Base-by-base conservation (phyloP, 2,888 invertebrate genomes). In the Cyaniris semiargus region DNA sequence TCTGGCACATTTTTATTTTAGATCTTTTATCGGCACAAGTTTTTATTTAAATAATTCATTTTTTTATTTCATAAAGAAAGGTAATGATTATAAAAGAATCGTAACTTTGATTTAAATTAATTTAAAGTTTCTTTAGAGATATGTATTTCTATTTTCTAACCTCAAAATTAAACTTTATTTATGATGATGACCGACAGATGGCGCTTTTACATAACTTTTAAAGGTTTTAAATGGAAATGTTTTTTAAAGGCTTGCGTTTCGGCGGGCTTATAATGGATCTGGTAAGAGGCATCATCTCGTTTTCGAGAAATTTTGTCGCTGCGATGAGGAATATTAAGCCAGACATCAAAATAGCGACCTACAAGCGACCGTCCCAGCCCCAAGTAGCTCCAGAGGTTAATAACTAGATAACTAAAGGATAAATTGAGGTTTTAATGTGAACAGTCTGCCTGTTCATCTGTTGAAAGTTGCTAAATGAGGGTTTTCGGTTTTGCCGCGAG, bases 291-390 rank as follows among this genome's bases (percentile, higher is more conserved):
- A 4, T 66, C 27, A 18, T 66, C 66, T 66, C 66, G 18, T 66
- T 66, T 66, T 13, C 27, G 66, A 66, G 27, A 31, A 31, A 66
- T 66, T 66, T 66, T 18, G 27, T 66, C 13, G 66, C 66, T 13
- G 66, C 66, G 15, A 66, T 66, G 66, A 66, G 66, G 66, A 66
- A 66, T 31, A 66, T 66, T 15, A 66, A 66, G 66, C 66, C 66
- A 27, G 66, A 15, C 66, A 66, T 66, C 66, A 66, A 66, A 31
- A 66, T 66, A 66, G 27, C 66, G 1, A 27, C 66, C 15, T 66
- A 66, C 66, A 66, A 66, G 66, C 66, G 66, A 15, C 66, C 66
- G 27, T 66, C 66, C 1, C 66, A 66, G 66, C 66, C 66, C 8
- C 27, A 66, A 31, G 27, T 66, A 15, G 31, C 7, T 66, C 66